Evolutionary conservation across 2,888 invertebrate genomes (phyloP), one percentile per base, ranked within the genome.

Genomic region (Scaptomyza polygonia): DNA sequence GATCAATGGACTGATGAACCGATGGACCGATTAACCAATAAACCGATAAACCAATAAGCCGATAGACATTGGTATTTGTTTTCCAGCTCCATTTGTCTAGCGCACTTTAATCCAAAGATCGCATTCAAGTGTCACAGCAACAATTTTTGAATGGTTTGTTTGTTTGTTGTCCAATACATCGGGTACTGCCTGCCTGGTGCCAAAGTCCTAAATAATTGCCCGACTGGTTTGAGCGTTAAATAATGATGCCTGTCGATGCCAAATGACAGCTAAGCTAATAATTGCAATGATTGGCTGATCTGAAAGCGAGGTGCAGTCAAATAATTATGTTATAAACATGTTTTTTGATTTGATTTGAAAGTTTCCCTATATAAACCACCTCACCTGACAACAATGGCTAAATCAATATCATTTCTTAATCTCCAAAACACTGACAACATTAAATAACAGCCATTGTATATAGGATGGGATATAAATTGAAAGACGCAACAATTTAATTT

Each of bases 181-280:
- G 63, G 65, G 67, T 84, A n/a, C n/a, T n/a, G n/a, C n/a, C 66
- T 44, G 25, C 67, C 70, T 67, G 61, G 58, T 63, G 69, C 43
- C 82, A 67, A 59, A 77, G 83, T 68, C 72, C 71, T 76, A 72
- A 79, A 75, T 69, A 65, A 79, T 63, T 48, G 36, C 42, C 25
- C 44, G 58, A 86, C 79, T 63, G 79, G 79, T 86, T 83, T 59
- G 36, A 30, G 30, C 43, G 21, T 36, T 77, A 80, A 70, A 72
- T 75, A 80, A 84, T 78, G 75, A 86, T 68, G 79, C 67, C 75
- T 81, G 79, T 78, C 75, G 67, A 70, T 67, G 64, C 42, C 64
- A 67, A 51, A 42, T 63, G 85, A 79, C 79, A 70, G 67, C 36
- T 66, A 57, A 65, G 76, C 68, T 78, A 67, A 81, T 81, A 81